These are phyloP conservation scores for Caenorhabditis sp. DNA, from an alignment of 2,888 invertebrate genomes.

Conservation along the genomic window DNA sequence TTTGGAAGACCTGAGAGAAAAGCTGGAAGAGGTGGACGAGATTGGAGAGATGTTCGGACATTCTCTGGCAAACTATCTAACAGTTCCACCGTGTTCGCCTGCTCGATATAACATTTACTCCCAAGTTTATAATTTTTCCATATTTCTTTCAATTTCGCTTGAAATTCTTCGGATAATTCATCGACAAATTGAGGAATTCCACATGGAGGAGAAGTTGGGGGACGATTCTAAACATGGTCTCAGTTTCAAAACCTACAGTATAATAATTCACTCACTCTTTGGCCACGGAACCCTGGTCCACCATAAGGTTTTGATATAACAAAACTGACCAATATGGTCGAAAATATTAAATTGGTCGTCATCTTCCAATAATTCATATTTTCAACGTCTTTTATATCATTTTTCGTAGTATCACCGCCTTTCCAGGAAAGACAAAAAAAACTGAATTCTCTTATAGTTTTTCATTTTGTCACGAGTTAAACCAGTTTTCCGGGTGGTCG, in stretches of 20 bases:
- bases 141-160: conserved; percentile 46
- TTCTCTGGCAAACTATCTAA: conserved; percentile 49
- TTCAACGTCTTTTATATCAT: too few species aligned
- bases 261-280: too few species aligned
- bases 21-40: conserved; percentile 34
- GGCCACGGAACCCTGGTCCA: too few species aligned
- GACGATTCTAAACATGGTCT: conserved; percentile 18
- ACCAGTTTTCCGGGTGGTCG: too few species aligned
- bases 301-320: too few species aligned
- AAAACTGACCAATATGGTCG: too few species aligned
- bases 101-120: conserved; percentile 56
- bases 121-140: conserved; percentile 59
- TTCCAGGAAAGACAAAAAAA: too few species aligned
- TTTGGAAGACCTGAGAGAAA: conserved; percentile 43
- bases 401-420: too few species aligned
- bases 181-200: conserved; percentile 53
- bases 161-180: conserved; percentile 44
- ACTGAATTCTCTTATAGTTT: too few species aligned
- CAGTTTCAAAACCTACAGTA: not conserved
- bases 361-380: too few species aligned
- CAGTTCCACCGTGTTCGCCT: conserved; percentile 53
- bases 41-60: conserved; percentile 31
- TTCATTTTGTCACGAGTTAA: too few species aligned
- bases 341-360: too few species aligned
- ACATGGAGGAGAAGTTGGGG: conserved; percentile 36